Conservation (phyloP, 1,140 invertebrate genomes). For the Samia ricini region DNA sequence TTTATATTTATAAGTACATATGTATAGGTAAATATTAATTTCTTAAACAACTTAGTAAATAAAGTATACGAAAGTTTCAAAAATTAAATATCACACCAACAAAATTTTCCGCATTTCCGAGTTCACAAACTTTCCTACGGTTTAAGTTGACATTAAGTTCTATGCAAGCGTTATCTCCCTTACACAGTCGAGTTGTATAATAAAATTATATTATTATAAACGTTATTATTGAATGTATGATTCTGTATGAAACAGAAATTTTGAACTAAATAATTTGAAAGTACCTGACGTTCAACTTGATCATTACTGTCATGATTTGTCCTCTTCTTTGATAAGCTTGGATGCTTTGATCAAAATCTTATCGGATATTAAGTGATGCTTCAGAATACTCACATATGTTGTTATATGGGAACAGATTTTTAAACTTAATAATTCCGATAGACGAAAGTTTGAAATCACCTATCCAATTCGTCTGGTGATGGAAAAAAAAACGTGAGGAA, state of each 20-base stretch:
- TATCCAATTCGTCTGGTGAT: too few species aligned
- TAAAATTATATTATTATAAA: not conserved
- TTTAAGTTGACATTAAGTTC: constrained; percentile 20
- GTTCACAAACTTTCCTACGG: constrained; percentile 8
- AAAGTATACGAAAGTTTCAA: constrained; percentile 4
- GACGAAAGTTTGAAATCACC: too few species aligned
- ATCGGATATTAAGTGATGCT: too few species aligned
- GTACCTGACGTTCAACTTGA: too few species aligned
- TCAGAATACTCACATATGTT: not conserved
- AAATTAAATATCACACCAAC: constrained; percentile 15
- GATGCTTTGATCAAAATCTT: too few species aligned
- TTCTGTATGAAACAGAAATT: not conserved
- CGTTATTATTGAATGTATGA: not conserved
- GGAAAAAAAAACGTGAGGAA: too few species aligned
- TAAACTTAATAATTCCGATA: too few species aligned
- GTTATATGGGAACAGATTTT: not conserved
- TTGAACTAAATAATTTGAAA: not conserved
- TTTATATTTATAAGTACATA: not conserved
- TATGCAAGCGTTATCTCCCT: constrained; percentile 22
- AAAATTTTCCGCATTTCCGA: constrained; percentile 7
- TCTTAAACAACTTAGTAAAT: not conserved
- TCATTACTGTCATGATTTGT: constrained; percentile 23
- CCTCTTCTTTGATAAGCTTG: constrained; percentile 18
- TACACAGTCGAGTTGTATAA: constrained; percentile 14
- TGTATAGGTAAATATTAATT: not conserved